A percentile compares a stretch with the other conserved stretches of the same genome.
These are phyloP conservation scores for Crotalus horridus DNA, from an alignment of 2,113 vertebrate species.

Conservation along the genomic window DNA sequence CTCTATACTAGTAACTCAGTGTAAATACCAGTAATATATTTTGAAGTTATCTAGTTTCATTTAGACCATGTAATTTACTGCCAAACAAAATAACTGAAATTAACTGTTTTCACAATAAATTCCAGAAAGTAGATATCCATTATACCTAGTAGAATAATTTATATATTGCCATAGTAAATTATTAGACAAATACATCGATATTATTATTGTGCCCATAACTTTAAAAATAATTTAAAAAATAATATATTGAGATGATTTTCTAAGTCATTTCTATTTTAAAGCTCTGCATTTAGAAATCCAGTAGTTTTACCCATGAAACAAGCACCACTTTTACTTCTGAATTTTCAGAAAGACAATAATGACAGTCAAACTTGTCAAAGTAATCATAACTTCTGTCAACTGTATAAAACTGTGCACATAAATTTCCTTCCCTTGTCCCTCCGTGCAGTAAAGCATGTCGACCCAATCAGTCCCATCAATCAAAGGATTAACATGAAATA, in stretches of 20 bases:
- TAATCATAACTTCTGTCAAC: background rate
- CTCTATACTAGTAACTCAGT: background rate
- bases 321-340: background rate
- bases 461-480: background rate
- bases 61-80: background rate
- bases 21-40: background rate
- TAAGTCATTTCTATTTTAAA: background rate
- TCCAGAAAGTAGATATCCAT: rapidly evolving
- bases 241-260: background rate
- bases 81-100: background rate
- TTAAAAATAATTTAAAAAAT: background rate
- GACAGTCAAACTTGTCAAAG: background rate
- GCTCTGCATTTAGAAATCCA: background rate
- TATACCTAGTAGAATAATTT: background rate
- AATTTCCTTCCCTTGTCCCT: background rate
- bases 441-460: background rate
- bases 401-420: background rate
- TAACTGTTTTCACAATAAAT: background rate
- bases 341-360: background rate
- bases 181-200: conserved; percentile 9
- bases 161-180: background rate
- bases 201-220: conserved; percentile 11
- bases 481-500: background rate
- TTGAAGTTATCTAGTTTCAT: background rate
- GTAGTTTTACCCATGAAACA: background rate